These are phyloP conservation scores for Tachypleus tridentatus DNA, from an alignment of 1,140 invertebrate genomes.

Conservation along the genomic window DNA sequence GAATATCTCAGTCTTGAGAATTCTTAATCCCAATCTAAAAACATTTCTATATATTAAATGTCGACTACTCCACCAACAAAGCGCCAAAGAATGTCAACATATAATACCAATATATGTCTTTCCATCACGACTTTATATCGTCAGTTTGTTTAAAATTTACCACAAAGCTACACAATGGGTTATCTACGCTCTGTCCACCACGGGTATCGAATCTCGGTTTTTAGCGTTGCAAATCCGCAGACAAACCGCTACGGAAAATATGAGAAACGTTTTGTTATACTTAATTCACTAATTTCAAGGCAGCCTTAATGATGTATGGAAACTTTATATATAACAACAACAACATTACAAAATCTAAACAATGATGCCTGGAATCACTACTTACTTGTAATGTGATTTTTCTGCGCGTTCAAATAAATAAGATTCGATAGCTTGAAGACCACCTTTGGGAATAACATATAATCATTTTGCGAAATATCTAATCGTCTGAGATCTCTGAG, in stretches of 20 bases:
- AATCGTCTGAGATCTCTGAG: slow-evolving; percentile 58
- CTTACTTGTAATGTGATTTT: slow-evolving; percentile 70
- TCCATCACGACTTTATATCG: too few relatives aligned
- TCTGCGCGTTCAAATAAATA: slow-evolving; percentile 54
- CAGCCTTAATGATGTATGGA: too few relatives aligned
- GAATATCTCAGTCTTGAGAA: too few relatives aligned
- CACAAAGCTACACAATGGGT: too few relatives aligned
- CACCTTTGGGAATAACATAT: slow-evolving; percentile 62
- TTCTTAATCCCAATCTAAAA: too few relatives aligned
- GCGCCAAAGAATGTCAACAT: too few relatives aligned
- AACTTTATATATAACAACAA: too few relatives aligned
- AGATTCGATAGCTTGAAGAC: slow-evolving; percentile 61
- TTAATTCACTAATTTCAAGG: neutral
- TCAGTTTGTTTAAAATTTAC: too few relatives aligned
- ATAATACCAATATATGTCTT: too few relatives aligned
- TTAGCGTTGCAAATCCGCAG: slow-evolving; percentile 4
- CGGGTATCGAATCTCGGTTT: neutral
- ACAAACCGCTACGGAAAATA: neutral
- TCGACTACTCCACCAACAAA: too few relatives aligned
- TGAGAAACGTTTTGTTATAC: neutral
- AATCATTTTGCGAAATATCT: slow-evolving; percentile 80
- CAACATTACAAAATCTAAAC: too few relatives aligned
- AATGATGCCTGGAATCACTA: neutral
- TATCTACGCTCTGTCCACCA: neutral
- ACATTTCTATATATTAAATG: too few relatives aligned